Base-by-base conservation (phyloP, 2,888 invertebrate species). In the Brachypalpus laphriformis region DNA sequence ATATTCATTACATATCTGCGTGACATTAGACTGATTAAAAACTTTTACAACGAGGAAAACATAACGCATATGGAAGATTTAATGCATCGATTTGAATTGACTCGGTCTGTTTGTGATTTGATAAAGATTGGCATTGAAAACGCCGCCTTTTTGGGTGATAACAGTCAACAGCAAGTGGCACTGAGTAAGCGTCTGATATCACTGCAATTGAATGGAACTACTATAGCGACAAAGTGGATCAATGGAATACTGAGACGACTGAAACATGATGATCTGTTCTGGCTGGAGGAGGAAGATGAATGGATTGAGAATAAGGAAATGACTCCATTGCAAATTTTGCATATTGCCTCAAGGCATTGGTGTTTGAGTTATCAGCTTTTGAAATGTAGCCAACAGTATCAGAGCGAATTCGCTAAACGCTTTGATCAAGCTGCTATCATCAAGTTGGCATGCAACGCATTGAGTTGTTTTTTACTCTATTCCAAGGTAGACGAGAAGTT, bases 101-200 rank as follows among this genome's bases (percentile, higher is more conserved):
- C 90, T 37, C 88, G 90, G n/a, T 88, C 88, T 18, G 89, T 91
- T 2, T 91, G 91, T 82, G 90, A 91, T 89, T 88, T 92, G 31
- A 90, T 92, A 45, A 91, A 91, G 78, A 91, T 92, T 66, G 92
- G 91, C 85, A 89, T 92, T 45, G 90, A 91, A 56, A 91, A 91
- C 72, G 89, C 89, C 20, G 89, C 90, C 56, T 90, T 89, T 86
- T 87, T 91, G 45, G 91, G 90, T 14, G 91, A 91, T 56, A 90
- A 89, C 37, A 87, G 77, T 22, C 89, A 89, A 47, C 90, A 91
- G 51, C 91, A 91, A 87, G 77, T 87, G 0, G 80, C 86, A 0
- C 59, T 92, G 20, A 90, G 89, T 76, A 87, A 89, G 3, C 88
- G 90, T 18, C 87, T 92, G 25, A 90, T 90, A 45, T 89, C 88